These are phyloP conservation scores for Crotalus helleri DNA, from an alignment of 2,113 vertebrate genomes.

Conservation along the genomic window DNA sequence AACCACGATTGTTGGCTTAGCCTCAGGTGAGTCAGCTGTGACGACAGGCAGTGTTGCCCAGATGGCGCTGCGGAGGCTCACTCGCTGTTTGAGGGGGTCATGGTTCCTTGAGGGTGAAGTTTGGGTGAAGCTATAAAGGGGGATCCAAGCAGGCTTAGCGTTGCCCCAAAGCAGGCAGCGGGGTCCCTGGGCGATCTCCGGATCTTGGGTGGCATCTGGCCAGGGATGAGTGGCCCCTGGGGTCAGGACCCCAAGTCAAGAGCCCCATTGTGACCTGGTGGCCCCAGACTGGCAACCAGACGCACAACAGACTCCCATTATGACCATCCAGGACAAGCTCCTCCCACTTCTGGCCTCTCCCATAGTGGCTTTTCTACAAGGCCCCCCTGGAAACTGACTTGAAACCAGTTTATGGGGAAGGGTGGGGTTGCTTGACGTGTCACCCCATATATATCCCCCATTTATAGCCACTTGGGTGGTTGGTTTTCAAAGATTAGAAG, in stretches of 20 bases:
- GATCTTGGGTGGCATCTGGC: slow-evolving; percentile 55
- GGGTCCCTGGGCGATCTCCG: slow-evolving; percentile 25
- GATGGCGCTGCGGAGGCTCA: slow-evolving; percentile 18
- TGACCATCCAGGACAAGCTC: neutral
- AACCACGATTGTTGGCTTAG: neutral
- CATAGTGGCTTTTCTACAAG: neutral
- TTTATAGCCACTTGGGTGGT: neutral
- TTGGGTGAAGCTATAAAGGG: slow-evolving; percentile 43
- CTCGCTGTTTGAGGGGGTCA: slow-evolving; percentile 58
- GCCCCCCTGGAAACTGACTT: neutral
- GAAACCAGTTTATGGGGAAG: neutral
- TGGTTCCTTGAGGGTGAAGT: slow-evolving; percentile 52
- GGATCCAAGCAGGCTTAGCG: slow-evolving; percentile 35
- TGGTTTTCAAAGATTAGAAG: neutral
- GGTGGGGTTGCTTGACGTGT: neutral
- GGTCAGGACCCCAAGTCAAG: neutral
- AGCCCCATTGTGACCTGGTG: neutral
- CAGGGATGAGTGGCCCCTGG: slow-evolving; percentile 52
- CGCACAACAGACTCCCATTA: neutral
- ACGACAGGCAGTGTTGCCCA: neutral
- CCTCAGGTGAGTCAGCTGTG: neutral
- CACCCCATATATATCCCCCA: neutral
- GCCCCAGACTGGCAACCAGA: neutral
- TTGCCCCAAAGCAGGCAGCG: slow-evolving; percentile 44
- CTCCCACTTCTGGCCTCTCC: neutral